Conservation (phyloP, 1,140 invertebrate species). For the Ceratina calcarata region DNA sequence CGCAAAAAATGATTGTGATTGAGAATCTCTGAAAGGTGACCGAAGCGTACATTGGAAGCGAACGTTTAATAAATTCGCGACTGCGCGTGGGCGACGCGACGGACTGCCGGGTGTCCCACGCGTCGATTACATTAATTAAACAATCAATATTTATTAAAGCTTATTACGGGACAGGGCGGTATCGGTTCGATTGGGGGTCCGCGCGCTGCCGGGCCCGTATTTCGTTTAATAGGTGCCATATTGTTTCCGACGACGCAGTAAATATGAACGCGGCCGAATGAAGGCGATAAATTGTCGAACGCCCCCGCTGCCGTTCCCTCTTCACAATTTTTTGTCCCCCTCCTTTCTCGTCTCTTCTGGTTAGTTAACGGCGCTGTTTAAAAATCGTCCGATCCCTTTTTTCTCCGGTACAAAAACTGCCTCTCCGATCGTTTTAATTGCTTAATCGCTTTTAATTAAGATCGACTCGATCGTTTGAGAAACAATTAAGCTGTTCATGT, state of each 20-base stretch:
- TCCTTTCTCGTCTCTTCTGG: background rate
- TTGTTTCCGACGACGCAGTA: conserved; percentile 78
- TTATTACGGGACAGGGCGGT: conserved; percentile 66
- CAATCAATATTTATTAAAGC: conserved; percentile 79
- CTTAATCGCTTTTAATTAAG: conserved; percentile 10
- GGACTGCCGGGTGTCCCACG: conserved; percentile 65
- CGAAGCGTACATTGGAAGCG: conserved; percentile 10
- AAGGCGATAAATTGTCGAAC: conserved; percentile 79
- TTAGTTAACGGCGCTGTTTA: background rate
- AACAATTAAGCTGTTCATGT: background rate
- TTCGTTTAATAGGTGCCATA: conserved; percentile 78
- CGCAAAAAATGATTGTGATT: too few species aligned
- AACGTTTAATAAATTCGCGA: conserved; percentile 53
- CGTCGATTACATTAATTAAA: conserved; percentile 77
- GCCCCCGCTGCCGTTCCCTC: conserved; percentile 64
- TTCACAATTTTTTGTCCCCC: conserved; percentile 8
- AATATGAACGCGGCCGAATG: conserved; percentile 78
- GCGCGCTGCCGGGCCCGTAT: conserved; percentile 62
- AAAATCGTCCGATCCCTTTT: background rate
- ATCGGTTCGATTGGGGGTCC: conserved; percentile 74
- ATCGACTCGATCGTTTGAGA: background rate
- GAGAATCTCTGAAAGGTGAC: background rate
- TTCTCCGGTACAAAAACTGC: too few species aligned
- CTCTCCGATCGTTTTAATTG: background rate
- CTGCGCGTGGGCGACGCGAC: conserved; percentile 67